A percentile compares a stretch with the other conserved stretches of the same genome.
phyloP scores from a whole-genome alignment of 2,113 vertebrate genomes.

The Lophochroa leadbeateri region DNA sequence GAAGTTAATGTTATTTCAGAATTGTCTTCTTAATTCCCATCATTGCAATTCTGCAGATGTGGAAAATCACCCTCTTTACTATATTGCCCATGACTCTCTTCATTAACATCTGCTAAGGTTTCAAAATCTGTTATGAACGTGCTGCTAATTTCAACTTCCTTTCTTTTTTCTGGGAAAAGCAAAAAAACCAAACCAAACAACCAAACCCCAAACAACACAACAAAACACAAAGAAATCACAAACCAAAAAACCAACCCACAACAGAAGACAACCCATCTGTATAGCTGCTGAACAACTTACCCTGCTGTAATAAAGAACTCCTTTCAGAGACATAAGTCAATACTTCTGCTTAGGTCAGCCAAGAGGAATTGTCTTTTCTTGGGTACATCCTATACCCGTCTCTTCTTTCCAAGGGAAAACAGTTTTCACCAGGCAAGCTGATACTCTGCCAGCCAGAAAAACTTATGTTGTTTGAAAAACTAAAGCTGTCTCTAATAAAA shows the following conservation, averaged over 20 bases:
- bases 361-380: slow-evolving; percentile 33
- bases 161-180: neutral
- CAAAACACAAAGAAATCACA: neutral
- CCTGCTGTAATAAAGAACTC: neutral
- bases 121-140: neutral
- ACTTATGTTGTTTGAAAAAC: neutral
- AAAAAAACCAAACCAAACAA: neutral
- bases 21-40: neutral
- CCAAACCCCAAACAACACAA: neutral
- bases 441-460: neutral
- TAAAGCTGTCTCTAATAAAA: neutral
- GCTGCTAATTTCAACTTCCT: neutral
- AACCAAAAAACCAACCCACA: neutral
- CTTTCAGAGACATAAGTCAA: neutral
- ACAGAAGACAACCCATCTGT: neutral
- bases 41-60: neutral
- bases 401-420: slow-evolving; percentile 22
- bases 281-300: neutral
- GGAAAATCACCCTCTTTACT: neutral
- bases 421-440: neutral
- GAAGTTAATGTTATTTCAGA: slow-evolving; percentile 3
- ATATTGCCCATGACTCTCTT: neutral
- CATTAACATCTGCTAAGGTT: neutral
- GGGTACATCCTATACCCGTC: neutral
- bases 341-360: slow-evolving; percentile 8